Evolutionary conservation across 2,113 vertebrate genomes (phyloP).

Genomic region (Brachirus orientalis): DNA sequence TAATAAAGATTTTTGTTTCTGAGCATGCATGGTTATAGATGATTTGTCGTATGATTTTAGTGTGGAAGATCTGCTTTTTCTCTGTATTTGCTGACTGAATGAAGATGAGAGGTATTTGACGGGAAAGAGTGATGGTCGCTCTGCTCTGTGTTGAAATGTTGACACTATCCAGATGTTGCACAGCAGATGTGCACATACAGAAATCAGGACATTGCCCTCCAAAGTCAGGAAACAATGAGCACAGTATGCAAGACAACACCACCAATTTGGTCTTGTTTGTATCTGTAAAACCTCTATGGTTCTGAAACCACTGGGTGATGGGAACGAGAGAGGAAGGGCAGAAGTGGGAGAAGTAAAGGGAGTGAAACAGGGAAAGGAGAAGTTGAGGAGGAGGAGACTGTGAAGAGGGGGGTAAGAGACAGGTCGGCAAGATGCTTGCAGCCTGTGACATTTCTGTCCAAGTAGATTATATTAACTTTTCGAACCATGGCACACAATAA

Average conservation of each 20-base stretch:
- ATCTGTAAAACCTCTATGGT: slow-evolving; percentile 45
- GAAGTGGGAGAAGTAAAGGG: slow-evolving; percentile 14
- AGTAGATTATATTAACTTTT: slow-evolving; percentile 34
- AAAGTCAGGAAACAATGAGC: slow-evolving; percentile 68
- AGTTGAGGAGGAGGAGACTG: slow-evolving; percentile 9
- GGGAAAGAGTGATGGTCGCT: slow-evolving; percentile 69
- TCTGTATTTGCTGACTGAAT: slow-evolving; percentile 33
- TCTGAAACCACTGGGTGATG: slow-evolving; percentile 34
- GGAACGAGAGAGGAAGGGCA: slow-evolving; percentile 39
- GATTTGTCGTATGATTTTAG: slow-evolving; percentile 75
- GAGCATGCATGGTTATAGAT: slow-evolving; percentile 54
- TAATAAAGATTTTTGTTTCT: slow-evolving; percentile 72
- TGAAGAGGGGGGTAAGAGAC: slow-evolving; percentile 1
- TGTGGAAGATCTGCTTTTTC: slow-evolving; percentile 49
- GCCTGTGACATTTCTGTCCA: slow-evolving; percentile 28
- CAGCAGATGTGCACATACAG: slow-evolving; percentile 75
- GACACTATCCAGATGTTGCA: slow-evolving; percentile 80
- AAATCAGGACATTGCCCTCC: slow-evolving; percentile 58
- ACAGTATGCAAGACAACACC: slow-evolving; percentile 56
- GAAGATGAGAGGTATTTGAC: slow-evolving; percentile 60
- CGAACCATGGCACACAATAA: slow-evolving; percentile 11
- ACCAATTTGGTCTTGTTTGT: slow-evolving; percentile 60
- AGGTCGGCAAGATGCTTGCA: slow-evolving; percentile 29
- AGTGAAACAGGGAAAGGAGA: neutral
- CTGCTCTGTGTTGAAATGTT: slow-evolving; percentile 63